Conservation (phyloP, 2,113 vertebrate genomes). For the Cepphus grylle region DNA sequence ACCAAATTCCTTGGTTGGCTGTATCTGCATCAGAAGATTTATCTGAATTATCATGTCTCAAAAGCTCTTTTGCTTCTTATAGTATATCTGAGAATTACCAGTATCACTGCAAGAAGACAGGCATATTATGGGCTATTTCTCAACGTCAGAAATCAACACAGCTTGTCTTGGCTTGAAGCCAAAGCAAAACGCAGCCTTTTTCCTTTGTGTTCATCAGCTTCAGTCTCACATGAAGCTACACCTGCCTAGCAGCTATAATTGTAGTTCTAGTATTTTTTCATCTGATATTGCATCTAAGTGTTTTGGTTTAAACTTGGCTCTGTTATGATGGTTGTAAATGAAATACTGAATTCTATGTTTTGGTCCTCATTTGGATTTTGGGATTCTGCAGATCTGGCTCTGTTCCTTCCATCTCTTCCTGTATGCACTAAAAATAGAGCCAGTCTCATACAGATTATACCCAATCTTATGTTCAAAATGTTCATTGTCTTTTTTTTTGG, state of each 20-base stretch:
- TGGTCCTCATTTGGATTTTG: not conserved
- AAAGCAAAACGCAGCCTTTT: not conserved
- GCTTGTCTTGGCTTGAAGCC: not conserved
- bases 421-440: not conserved
- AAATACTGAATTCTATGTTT: not conserved
- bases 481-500: not conserved
- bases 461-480: not conserved
- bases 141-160: not conserved
- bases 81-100: not conserved
- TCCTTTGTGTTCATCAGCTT: not conserved
- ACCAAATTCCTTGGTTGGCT: not conserved
- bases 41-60: not conserved
- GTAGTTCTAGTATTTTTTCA: not conserved
- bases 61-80: not conserved
- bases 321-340: not conserved
- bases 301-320: not conserved
- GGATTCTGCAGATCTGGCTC: not conserved
- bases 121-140: not conserved
- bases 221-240: not conserved
- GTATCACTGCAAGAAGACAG: not conserved
- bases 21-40: not conserved
- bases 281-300: not conserved
- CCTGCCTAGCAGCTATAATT: not conserved
- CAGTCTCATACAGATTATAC: not conserved
- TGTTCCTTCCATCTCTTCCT: not conserved